Evolutionary conservation across 92 coral and sea anemone species (phyloP).

Genomic region (Metridium senile): DNA sequence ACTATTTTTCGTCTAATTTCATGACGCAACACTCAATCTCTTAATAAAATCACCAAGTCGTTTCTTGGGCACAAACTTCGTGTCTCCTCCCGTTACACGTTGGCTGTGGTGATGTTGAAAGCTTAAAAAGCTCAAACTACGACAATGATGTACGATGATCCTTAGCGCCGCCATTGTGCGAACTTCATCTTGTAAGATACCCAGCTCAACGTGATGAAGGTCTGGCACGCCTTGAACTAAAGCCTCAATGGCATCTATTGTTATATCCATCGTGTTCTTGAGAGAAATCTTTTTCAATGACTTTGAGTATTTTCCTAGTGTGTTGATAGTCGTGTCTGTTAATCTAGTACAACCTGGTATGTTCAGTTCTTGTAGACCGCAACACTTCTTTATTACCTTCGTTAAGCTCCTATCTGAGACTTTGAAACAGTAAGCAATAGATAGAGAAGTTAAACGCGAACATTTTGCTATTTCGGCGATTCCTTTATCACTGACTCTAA

Average conservation of each 20-base stretch:
- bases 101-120: conserved; percentile 73
- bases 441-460: conserved; percentile 45
- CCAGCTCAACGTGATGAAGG: conserved; percentile 68
- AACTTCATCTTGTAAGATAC: conserved; percentile 64
- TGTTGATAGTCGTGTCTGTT: conserved; percentile 69
- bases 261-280: conserved; percentile 67
- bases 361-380: conserved; percentile 51
- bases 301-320: conserved; percentile 57
- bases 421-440: conserved; percentile 64
- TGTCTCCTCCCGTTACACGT: conserved; percentile 50
- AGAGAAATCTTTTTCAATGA: conserved; percentile 66
- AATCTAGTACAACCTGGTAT: conserved; percentile 71
- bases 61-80: conserved; percentile 63
- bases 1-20: too few relatives aligned
- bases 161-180: conserved; percentile 69
- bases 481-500: conserved; percentile 66
- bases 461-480: conserved; percentile 67
- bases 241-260: conserved; percentile 72
- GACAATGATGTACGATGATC: conserved; percentile 64
- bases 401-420: conserved; percentile 73
- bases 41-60: conserved; percentile 67
- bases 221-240: conserved; percentile 66
- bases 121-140: conserved; percentile 60
- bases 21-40: conserved; percentile 23
- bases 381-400: conserved; percentile 65